Evolutionary conservation across 2,113 vertebrate genomes (phyloP).

Genomic region (Brachionichthys hirsutus): DNA sequence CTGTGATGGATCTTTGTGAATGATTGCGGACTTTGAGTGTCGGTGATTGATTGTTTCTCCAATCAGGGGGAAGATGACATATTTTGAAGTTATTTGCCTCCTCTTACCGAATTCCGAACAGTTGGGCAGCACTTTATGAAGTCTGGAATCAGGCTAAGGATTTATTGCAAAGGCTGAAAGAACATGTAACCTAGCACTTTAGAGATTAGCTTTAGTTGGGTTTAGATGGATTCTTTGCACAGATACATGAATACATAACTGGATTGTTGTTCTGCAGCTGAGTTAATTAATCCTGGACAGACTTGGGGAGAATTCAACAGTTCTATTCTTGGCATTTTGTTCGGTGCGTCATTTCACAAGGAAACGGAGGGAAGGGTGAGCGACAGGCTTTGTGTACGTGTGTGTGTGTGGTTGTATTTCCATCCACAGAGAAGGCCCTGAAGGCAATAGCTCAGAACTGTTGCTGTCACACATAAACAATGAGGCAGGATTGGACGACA

Average conservation of each 20-base stretch:
- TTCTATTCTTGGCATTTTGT: slow-evolving; percentile 63
- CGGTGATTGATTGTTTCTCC: neutral
- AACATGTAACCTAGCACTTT: no score
- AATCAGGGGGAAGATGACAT: neutral
- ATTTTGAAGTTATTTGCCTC: neutral
- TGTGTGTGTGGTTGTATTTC: slow-evolving; percentile 38
- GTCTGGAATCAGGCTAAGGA: no score
- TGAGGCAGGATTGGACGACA: slow-evolving; percentile 48
- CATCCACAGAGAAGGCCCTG: slow-evolving; percentile 46
- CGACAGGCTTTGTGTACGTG: slow-evolving; percentile 7
- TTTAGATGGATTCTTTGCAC: no score
- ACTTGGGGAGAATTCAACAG: slow-evolving; percentile 41
- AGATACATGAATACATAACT: neutral
- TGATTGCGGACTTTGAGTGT: slow-evolving; percentile 26
- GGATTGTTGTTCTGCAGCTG: slow-evolving; percentile 56
- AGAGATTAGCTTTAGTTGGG: no score
- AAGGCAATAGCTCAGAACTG: slow-evolving; percentile 62
- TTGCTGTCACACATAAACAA: slow-evolving; percentile 62
- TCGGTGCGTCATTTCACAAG: slow-evolving; percentile 62
- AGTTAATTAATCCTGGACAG: slow-evolving; percentile 60
- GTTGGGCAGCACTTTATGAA: no score
- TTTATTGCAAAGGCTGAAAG: no score
- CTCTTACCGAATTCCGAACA: neutral
- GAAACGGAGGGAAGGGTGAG: slow-evolving; percentile 29
- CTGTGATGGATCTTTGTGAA: slow-evolving; percentile 41